Evolutionary conservation across 37 sponge, comb jelly and placozoan species (phyloP).

Genomic region (Halisarca cf. caerulea): DNA sequence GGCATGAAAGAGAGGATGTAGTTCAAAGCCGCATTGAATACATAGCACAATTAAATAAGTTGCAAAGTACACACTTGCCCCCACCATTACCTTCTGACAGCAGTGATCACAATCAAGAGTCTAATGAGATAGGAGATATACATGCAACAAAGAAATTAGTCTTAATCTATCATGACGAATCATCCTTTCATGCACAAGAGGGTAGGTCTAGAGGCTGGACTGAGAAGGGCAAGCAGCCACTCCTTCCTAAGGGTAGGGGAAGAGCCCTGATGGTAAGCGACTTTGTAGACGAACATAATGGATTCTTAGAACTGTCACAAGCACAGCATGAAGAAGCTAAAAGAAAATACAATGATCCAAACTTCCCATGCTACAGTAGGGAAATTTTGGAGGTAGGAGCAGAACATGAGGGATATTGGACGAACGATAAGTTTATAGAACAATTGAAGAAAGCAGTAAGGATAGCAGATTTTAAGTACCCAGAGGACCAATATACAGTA

Average conservation of each 20-base stretch:
- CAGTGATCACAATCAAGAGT: background rate
- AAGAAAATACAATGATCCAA: background rate
- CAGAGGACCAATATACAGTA: background rate
- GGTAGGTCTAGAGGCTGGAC: constrained; percentile 13
- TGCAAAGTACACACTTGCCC: background rate
- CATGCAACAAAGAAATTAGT: background rate
- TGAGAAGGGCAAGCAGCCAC: constrained; percentile 20
- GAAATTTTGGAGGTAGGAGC: background rate
- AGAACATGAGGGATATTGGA: constrained; percentile 30
- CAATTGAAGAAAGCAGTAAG: constrained; percentile 11
- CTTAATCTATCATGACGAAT: constrained; percentile 46
- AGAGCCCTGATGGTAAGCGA: constrained; percentile 41
- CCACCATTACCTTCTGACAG: background rate
- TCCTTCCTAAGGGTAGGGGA: constrained; percentile 26
- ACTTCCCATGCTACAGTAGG: background rate
- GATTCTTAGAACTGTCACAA: constrained; percentile 4
- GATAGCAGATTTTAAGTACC: constrained; percentile 40
- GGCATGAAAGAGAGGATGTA: background rate
- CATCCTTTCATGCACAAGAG: constrained; percentile 35
- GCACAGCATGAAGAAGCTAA: constrained; percentile 10
- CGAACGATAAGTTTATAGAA: background rate
- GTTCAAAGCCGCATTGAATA: background rate
- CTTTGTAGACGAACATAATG: constrained; percentile 41
- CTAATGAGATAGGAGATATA: background rate
- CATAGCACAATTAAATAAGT: background rate